Base-by-base conservation (phyloP, 2,113 vertebrate genomes). In the Leiothrix lutea region DNA sequence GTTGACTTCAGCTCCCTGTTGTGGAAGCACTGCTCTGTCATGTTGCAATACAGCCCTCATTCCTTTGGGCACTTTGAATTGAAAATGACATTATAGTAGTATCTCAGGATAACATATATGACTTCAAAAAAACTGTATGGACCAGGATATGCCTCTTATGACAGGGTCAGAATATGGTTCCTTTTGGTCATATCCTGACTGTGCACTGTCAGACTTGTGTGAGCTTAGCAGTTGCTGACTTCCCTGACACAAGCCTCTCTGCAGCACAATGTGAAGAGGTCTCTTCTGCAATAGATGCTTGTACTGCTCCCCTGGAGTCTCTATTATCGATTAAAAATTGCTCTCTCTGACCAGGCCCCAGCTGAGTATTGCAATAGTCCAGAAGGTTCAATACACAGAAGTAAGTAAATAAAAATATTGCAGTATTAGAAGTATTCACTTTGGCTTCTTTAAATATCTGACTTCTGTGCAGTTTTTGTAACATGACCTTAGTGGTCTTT, bases 1-100 rank as follows among this genome's bases (percentile, higher is more conserved):
- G 29, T 42, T 0, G 0, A 5, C 7, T 80, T 45, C 42, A 50
- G 12, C 3, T 90, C 38, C 28, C 29, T 28, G 4, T 25, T 54
- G 22, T 10, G 14, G 53, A 77, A 85, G 62, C 31, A 48, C 2
- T 5, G 2, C n/a, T 85, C 79, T 66, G 50, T 48, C 16, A 78
- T 73, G 31, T 6, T 73, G 21, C 36, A 44, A 42, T 44, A 15
- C 13, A 61, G 25, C 1, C 24, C 33, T 53, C 9, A 38, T 73
- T 61, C 16, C 17, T 86, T 65, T 45, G 42, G 40, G 26, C 15
- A 42, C 23, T 65, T 65, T 47, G 54, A 29, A 38, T 12, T 73
- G n/a, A n/a, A 72, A 78, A 73, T 42, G 3, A 21, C 5, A 7
- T 17, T 23, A 29, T 22, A 53, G 20, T 11, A 35, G 12, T 69